Conservation (phyloP, 2,797 vertebrate genomes). For the Eremophila alpestris region DNA sequence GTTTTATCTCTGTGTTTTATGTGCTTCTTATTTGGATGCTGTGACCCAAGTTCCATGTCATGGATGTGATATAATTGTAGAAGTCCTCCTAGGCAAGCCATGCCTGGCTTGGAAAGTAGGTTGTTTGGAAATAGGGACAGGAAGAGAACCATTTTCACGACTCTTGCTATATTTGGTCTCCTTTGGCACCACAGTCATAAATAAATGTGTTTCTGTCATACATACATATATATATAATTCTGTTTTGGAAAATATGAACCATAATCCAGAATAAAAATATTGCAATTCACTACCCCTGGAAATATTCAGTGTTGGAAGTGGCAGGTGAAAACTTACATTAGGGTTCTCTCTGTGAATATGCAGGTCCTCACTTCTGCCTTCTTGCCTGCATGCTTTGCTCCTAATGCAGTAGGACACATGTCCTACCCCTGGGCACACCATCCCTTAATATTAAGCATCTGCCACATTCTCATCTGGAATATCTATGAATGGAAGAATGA, state of each 20-base stretch:
- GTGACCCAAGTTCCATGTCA: not conserved
- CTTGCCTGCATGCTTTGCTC: not conserved
- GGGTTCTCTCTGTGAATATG: not conserved
- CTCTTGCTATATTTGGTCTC: not conserved
- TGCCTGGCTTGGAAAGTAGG: not conserved
- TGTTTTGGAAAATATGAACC: not conserved
- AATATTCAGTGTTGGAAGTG: not conserved
- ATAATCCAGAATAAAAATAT: not conserved
- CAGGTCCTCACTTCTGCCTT: not conserved
- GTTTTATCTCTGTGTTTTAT: not conserved
- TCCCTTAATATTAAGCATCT: not conserved
- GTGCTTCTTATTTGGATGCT: not conserved
- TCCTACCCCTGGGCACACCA: not conserved
- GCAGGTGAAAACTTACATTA: not conserved
- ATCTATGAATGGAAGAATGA: not conserved
- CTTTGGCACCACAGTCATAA: not conserved
- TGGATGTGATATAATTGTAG: not conserved
- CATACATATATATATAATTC: not conserved
- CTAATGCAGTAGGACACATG: not conserved
- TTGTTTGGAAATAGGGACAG: not conserved
- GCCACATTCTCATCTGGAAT: not conserved
- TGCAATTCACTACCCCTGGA: not conserved
- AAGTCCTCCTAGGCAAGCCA: not conserved
- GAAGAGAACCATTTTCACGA: not conserved
- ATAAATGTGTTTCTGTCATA: not conserved